phyloP scores from a whole-genome alignment of 2,888 invertebrate genomes.

The Julus scandinavius region DNA sequence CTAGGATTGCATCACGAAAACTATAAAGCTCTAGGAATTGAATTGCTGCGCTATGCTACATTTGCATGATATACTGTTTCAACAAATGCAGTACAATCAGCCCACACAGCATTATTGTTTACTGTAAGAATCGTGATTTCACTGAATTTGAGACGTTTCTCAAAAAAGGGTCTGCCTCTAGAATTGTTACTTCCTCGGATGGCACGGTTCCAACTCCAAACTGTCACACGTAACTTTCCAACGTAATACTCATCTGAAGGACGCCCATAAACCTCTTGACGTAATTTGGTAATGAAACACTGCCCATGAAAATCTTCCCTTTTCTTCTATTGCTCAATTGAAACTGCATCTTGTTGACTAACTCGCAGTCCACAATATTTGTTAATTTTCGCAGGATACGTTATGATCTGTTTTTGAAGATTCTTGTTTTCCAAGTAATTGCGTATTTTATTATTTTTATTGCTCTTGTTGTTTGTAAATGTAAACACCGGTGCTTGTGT shows the following conservation, averaged over 20 bases:
- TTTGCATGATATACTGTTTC: not conserved
- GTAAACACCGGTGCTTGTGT: not conserved
- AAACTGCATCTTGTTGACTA: not conserved
- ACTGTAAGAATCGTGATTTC: not conserved
- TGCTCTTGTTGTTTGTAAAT: not conserved
- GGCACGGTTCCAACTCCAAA: not conserved
- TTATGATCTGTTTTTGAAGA: not conserved
- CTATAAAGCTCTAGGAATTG: not conserved
- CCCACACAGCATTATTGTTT: not conserved
- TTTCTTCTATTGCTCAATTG: not conserved
- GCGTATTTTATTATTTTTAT: not conserved
- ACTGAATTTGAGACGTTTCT: not conserved
- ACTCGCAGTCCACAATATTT: not conserved
- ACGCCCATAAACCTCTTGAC: not conserved
- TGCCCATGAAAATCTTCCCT: not conserved
- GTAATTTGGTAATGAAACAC: slow-evolving; percentile 35
- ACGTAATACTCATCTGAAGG: not conserved
- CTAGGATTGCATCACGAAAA: not conserved
- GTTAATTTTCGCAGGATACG: not conserved
- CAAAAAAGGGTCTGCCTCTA: not conserved
- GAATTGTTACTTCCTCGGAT: not conserved
- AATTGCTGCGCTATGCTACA: not conserved
- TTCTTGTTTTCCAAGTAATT: not conserved
- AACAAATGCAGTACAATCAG: not conserved
- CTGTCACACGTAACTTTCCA: not conserved